Evolutionary conservation across 2,113 vertebrate genomes (phyloP).

Genomic region (Ophthalmolycus amberensis): DNA sequence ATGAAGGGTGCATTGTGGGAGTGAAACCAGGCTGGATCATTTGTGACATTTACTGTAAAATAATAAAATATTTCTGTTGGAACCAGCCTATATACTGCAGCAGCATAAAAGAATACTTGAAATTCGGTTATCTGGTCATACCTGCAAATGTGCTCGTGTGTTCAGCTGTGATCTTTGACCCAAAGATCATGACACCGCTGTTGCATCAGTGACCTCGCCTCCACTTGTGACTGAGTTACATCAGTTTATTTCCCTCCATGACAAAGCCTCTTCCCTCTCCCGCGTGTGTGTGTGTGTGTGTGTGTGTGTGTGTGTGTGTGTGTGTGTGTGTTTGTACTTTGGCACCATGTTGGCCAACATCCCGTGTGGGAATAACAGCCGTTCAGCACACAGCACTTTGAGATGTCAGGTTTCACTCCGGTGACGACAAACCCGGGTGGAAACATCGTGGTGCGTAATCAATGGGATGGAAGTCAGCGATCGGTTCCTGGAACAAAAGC

Average conservation of each 20-base stretch:
- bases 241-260: slow-evolving; percentile 41
- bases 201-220: slow-evolving; percentile 45
- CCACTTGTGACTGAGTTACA: slow-evolving; percentile 41
- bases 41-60: too few species aligned
- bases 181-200: slow-evolving; percentile 6
- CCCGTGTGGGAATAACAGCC: background rate
- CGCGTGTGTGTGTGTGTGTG: background rate
- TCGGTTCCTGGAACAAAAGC: background rate
- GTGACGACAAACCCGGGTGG: background rate
- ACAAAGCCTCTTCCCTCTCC: slow-evolving; percentile 18
- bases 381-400: background rate
- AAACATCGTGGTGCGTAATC: background rate
- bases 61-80: background rate
- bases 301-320: background rate
- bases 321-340: slow-evolving; percentile 7
- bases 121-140: background rate
- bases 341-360: slow-evolving; percentile 1
- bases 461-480: background rate
- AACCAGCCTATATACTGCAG: background rate
- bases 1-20: background rate
- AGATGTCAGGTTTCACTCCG: background rate
- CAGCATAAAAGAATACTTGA: background rate
- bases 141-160: background rate
- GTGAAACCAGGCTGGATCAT: too few species aligned
- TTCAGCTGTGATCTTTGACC: slow-evolving; percentile 36